Conservation (phyloP, 2,888 invertebrate species). For the Chymomyza procnemis region DNA sequence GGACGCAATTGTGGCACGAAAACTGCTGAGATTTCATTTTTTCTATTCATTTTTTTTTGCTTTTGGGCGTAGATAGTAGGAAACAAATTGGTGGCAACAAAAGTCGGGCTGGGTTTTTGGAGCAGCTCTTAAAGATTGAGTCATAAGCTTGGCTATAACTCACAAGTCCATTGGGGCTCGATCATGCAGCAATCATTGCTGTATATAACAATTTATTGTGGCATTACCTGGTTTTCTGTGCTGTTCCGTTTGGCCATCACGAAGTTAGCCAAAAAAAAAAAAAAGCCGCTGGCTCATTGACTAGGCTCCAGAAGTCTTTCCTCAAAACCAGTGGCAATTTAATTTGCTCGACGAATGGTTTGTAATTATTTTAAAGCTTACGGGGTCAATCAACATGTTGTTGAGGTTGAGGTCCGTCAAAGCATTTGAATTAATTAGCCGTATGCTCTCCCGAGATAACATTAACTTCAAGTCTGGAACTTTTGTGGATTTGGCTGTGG, state of each 20-base stretch:
- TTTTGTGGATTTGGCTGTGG: not conserved
- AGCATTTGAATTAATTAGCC: not conserved
- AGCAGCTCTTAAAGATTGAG: conserved; percentile 34
- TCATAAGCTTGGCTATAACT: conserved; percentile 45
- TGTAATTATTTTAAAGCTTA: conserved; percentile 39
- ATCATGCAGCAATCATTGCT: conserved; percentile 41
- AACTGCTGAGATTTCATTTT: conserved; percentile 29
- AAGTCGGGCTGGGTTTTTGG: conserved; percentile 22
- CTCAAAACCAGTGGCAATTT: conserved; percentile 61
- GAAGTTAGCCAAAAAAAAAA: not conserved
- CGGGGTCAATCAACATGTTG: conserved; percentile 11
- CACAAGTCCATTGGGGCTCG: conserved; percentile 5
- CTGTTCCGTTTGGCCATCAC: not conserved
- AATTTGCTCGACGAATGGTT: conserved; percentile 48
- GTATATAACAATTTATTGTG: not conserved
- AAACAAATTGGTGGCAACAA: conserved; percentile 23
- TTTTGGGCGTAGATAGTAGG: conserved; percentile 41
- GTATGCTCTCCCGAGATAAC: not conserved
- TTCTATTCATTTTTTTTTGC: no score
- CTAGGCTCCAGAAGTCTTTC: not conserved
- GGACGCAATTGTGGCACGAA: conserved; percentile 40
- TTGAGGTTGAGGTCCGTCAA: not conserved
- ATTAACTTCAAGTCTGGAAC: not conserved
- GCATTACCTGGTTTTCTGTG: not conserved
- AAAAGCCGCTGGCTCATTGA: conserved; percentile 6